These are phyloP conservation scores for Sycobia sp. DNA, from an alignment of 1,140 invertebrate species.

Conservation along the genomic window DNA sequence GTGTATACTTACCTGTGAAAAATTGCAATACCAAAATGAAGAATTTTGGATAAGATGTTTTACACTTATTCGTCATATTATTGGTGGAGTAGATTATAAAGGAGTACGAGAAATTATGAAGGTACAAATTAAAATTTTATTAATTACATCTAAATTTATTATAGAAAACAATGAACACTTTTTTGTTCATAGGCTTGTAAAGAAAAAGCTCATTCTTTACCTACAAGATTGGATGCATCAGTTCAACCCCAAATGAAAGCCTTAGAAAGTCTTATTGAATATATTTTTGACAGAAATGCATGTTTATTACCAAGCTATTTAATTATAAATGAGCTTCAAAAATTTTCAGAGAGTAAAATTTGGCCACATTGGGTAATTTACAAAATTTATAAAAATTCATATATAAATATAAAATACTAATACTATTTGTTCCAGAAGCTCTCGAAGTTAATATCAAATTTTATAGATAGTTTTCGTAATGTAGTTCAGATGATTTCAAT, in stretches of 20 bases:
- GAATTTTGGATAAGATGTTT: constrained; percentile 91
- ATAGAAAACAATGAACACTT: constrained; percentile 14
- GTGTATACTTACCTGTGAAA: constrained; percentile 78
- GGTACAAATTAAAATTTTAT: constrained; percentile 57
- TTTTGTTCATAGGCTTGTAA: constrained; percentile 71
- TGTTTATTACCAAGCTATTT: constrained; percentile 93
- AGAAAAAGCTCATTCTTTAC: constrained; percentile 84
- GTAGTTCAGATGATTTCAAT: constrained; percentile 95
- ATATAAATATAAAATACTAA: constrained; percentile 13
- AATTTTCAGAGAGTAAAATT: constrained; percentile 80
- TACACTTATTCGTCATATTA: constrained; percentile 81
- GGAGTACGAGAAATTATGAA: constrained; percentile 92
- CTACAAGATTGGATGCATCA: constrained; percentile 75
- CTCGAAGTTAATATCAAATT: constrained; percentile 81
- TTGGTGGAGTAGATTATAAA: constrained; percentile 93
- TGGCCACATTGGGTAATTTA: constrained; percentile 88
- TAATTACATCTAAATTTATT: constrained; percentile 54
- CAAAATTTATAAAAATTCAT: neutral
- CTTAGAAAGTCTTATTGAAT: constrained; percentile 80
- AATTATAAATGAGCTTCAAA: constrained; percentile 91
- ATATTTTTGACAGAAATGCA: constrained; percentile 91
- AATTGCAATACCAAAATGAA: constrained; percentile 75
- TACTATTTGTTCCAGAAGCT: constrained; percentile 69
- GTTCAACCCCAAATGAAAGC: constrained; percentile 80
- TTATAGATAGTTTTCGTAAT: constrained; percentile 89